phyloP scores from a whole-genome alignment of 1,140 invertebrate species.

The Caenorhabditis brenneri region DNA sequence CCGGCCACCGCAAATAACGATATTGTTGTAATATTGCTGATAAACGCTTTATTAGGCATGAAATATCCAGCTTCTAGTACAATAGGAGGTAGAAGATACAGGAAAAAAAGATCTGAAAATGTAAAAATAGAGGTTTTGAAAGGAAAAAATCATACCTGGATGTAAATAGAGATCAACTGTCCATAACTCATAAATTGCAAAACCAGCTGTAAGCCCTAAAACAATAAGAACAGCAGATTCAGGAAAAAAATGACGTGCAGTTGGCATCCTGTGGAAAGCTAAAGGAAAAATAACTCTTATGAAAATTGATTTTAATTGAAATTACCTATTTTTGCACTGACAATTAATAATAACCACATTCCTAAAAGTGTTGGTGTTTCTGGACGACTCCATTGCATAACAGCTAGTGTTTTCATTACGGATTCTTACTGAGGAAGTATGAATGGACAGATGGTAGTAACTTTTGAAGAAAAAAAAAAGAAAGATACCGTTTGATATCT shows the following conservation, averaged over 20 bases:
- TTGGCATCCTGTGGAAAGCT: slow-evolving; percentile 60
- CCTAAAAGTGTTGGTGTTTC: neutral
- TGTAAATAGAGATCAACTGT: slow-evolving; percentile 64
- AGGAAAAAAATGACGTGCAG: slow-evolving; percentile 58
- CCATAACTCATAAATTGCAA: slow-evolving; percentile 60
- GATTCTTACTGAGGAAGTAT: neutral
- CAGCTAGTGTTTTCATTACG: neutral
- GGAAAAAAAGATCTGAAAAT: slow-evolving; percentile 57
- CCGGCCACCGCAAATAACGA: slow-evolving; percentile 88
- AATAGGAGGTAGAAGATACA: slow-evolving; percentile 74
- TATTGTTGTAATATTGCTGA: slow-evolving; percentile 93
- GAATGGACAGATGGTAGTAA: neutral
- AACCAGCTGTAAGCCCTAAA: slow-evolving; percentile 64
- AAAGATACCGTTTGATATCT: neutral
- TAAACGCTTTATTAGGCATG: slow-evolving; percentile 92
- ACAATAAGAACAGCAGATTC: slow-evolving; percentile 66
- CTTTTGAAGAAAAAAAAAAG: neutral
- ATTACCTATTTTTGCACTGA: slow-evolving; percentile 4
- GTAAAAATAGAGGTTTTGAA: neutral
- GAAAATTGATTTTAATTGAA: neutral
- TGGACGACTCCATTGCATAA: slow-evolving; percentile 30
- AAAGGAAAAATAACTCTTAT: slow-evolving; percentile 24
- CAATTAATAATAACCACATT: neutral
- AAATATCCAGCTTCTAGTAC: slow-evolving; percentile 96
- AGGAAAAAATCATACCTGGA: slow-evolving; percentile 57